Base-by-base conservation (phyloP, 2,888 invertebrate species). In the Drosophila setosimentum region DNA sequence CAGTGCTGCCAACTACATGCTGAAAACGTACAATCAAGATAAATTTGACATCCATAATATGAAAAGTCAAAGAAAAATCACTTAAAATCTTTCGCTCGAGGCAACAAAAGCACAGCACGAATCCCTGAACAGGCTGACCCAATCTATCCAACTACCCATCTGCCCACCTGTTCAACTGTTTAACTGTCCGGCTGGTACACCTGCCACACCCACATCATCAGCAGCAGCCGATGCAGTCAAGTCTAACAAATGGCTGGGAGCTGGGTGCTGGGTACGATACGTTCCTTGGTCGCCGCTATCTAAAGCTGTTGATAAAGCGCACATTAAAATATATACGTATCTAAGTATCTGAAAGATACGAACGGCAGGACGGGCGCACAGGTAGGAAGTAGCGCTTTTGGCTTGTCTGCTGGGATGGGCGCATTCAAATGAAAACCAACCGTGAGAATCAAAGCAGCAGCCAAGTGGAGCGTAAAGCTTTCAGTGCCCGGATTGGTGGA, bases 371-470 rank as follows among this genome's bases (percentile, higher is more conserved):
- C 53, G 45, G 24, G 29, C 45, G 50, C 45, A 48, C 80, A 81
- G 82, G 79, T 83, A 63, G 64, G 63, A 70, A 40, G 78, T 3
- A 10, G 32, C 57, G 70, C 70, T 78, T 71, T 75, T 70, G 75
- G 72, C 53, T 48, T 48, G 51, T 30, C 27, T 29, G 37, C 59
- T 29, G 50, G 70, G 51, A 66, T 45, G 77, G 68, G 62, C 72
- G 86, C 82, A 87, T 86, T 86, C 85, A 86, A 88, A 88, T 88
- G 83, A 87, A 87, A 88, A 85, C 80, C 88, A 88, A 85, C 82
- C 85, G 82, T 87, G 88, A 78, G 82, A 87, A 87, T 85, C 88
- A 87, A 83, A 84, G 87, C 82, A 84, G 80, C 84, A 84, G 84
- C 68, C 83, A 84, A 84, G 83, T 87, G 84, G 83, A 87, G 84